Evolutionary conservation across 2,888 invertebrate species (phyloP).

Genomic region (Orthonevra nobilis): DNA sequence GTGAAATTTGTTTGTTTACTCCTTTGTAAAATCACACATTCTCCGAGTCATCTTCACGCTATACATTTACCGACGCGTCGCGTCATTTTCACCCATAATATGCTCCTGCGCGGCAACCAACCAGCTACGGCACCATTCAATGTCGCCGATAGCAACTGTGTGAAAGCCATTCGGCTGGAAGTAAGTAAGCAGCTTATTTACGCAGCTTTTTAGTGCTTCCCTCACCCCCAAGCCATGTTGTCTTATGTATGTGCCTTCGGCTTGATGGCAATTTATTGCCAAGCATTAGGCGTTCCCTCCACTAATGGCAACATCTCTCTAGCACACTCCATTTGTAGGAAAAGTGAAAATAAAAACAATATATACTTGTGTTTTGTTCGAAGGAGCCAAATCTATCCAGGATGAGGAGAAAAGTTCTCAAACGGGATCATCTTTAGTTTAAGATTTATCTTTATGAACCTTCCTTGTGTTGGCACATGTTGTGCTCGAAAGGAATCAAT

Average conservation of each 20-base stretch:
- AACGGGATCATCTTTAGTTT: slow-evolving; percentile 50
- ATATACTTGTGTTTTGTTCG: too few species aligned
- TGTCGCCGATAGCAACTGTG: slow-evolving; percentile 27
- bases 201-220: slow-evolving; percentile 63
- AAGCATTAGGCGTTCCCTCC: slow-evolving; percentile 58
- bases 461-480: slow-evolving; percentile 47
- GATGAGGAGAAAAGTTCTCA: not conserved
- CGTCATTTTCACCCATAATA: not conserved
- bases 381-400: slow-evolving; percentile 15
- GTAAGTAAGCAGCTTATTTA: slow-evolving; percentile 69
- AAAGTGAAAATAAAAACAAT: slow-evolving; percentile 20
- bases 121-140: not conserved
- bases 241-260: slow-evolving; percentile 58
- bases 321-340: slow-evolving; percentile 18
- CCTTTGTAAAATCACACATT: slow-evolving; percentile 65
- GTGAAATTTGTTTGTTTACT: slow-evolving; percentile 70
- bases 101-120: not conserved
- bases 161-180: slow-evolving; percentile 50
- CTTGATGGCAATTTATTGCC: slow-evolving; percentile 64
- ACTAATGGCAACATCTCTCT: slow-evolving; percentile 64
- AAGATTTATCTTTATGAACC: slow-evolving; percentile 69
- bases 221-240: slow-evolving; percentile 46
- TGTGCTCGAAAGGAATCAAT: slow-evolving; percentile 44
- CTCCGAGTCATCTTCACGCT: slow-evolving; percentile 55
- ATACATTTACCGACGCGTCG: not conserved